Evolutionary conservation across 2,797 vertebrate genomes (phyloP), one percentile per base, ranked within the genome.

Genomic region (Smutsia temminckii): DNA sequence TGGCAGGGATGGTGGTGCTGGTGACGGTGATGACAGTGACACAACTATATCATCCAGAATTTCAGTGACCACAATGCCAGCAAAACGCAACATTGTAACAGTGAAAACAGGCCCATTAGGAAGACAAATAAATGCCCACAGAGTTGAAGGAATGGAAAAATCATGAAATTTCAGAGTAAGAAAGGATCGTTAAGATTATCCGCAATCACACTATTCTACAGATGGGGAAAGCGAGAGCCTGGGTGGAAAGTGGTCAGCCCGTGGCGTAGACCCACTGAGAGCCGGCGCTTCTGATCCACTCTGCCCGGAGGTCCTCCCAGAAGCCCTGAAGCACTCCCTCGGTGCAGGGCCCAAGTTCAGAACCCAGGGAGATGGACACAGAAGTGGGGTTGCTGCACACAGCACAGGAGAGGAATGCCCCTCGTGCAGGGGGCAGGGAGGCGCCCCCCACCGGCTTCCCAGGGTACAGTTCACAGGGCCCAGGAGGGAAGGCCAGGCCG

Each of bases 241-340:
- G 12, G 1, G 9, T 1, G 2, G 42, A 12, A 16, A 32, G 40
- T 0, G 0, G 27, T 27, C 7, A 18, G 29, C 10, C 49, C 12
- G 3, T 1, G 16, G 11, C 3, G n/a, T 57, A 2, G 5, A 1
- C 25, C 49, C 37, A 66, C 40, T 10, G 0, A 9, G 4, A 18
- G n/a, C 49, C 37, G 40, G 10, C 27, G 29, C 13, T 49, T 57
- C n/a, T 20, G 4, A 5, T 7, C 23, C 5, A 8, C 5, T 4
- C 18, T 3, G 32, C 40, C 80, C 68, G 3, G 8, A 18, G 0
- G 0, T 8, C 21, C 34, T 20, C 74, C 23, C n/a, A 32, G 37
- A 42, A 3, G 2, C 49, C 55, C 11, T 21, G 51, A 46, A 63
- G 81, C 7, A 2, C 14, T 51, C 11, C 5, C 37, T 21, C 42